Evolutionary conservation across 2,113 vertebrate species (phyloP).

Genomic region (Myotis davidii): DNA sequence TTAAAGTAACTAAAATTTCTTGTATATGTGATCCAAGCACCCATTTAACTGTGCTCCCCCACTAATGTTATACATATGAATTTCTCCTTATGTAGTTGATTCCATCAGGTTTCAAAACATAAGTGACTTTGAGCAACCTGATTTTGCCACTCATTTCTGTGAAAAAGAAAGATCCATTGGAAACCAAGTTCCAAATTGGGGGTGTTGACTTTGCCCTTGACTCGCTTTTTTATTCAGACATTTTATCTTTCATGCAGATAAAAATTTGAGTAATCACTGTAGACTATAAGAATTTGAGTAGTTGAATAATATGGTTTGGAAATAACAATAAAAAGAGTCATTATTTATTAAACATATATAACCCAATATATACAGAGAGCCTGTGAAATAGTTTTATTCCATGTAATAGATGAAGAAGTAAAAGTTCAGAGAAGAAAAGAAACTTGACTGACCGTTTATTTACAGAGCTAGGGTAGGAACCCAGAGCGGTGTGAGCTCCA

Average conservation of each 20-base stretch:
- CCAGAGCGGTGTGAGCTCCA: neutral
- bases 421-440: neutral
- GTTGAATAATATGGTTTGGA: too few species aligned
- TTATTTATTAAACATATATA: too few species aligned
- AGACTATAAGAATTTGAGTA: too few species aligned
- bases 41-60: neutral
- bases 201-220: neutral
- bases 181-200: neutral
- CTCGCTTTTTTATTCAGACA: neutral
- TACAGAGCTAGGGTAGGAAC: neutral
- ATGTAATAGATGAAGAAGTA: constrained; percentile 2
- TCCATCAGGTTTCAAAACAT: neutral
- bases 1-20: neutral
- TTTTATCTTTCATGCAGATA: neutral
- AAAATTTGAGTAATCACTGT: too few species aligned
- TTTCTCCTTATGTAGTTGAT: neutral
- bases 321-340: too few species aligned
- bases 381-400: neutral
- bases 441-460: neutral
- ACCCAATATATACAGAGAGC: neutral
- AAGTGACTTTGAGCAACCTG: neutral
- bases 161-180: neutral
- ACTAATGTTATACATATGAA: neutral
- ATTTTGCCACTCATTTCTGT: neutral
- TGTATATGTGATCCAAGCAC: neutral